These are phyloP conservation scores for Diceros bicornis DNA, from an alignment of 2,797 vertebrate genomes.

Conservation along the genomic window DNA sequence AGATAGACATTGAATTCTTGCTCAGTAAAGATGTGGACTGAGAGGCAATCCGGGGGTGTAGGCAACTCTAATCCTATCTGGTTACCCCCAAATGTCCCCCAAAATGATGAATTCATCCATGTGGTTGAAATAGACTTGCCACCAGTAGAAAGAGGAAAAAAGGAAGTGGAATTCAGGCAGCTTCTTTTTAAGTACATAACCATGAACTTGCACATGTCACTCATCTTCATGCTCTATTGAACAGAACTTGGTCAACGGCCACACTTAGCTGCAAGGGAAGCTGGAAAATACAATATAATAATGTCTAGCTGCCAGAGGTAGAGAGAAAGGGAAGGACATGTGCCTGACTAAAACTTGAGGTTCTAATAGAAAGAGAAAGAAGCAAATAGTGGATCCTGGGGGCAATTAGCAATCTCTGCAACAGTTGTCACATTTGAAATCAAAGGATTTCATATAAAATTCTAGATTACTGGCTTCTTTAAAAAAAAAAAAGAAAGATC, in stretches of 20 bases:
- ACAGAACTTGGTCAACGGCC: background rate
- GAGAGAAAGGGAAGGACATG: background rate
- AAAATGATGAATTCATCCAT: background rate
- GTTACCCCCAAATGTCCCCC: background rate
- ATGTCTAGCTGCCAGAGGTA: background rate
- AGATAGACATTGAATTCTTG: background rate
- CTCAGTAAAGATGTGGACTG: background rate
- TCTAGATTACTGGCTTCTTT: background rate
- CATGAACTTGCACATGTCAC: background rate
- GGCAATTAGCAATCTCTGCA: background rate
- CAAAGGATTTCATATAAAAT: background rate
- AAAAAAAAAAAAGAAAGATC: background rate
- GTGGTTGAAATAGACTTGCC: background rate
- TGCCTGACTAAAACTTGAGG: background rate
- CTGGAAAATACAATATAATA: background rate
- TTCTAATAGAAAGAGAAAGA: conserved; percentile 23
- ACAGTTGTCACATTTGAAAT: background rate
- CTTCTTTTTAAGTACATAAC: background rate
- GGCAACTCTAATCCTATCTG: background rate
- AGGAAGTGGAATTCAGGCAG: background rate
- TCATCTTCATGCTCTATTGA: background rate
- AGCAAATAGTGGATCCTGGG: background rate
- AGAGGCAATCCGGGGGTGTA: background rate
- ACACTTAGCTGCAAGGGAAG: background rate
- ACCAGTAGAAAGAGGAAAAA: background rate